Percentiles rank a stretch among this genome's conserved stretches.
phyloP scores from a whole-genome alignment of 2,113 vertebrate genomes.

The Haplotaxodon microlepis region DNA sequence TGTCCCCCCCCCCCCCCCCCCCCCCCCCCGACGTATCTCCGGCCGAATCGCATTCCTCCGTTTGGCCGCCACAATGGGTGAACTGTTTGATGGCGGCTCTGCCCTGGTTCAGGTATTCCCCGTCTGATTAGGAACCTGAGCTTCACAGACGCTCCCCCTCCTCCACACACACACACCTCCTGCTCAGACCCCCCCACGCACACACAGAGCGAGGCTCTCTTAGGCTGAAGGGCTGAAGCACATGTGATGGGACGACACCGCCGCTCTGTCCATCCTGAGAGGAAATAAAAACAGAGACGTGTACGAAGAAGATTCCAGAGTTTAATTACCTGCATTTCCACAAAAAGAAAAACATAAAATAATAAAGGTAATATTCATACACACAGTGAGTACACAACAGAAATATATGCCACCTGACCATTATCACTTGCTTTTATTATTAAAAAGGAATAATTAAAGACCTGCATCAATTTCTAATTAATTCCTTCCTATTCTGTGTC shows the following conservation, averaged over 20 bases:
- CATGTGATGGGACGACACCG: background rate
- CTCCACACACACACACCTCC: background rate
- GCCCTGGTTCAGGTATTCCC: slow-evolving; percentile 67
- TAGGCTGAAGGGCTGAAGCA: background rate
- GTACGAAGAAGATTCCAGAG: background rate
- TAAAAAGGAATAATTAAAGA: background rate
- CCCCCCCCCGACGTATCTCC: slow-evolving; percentile 43
- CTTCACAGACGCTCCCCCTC: background rate
- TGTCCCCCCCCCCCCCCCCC: background rate
- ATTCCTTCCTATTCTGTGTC: background rate
- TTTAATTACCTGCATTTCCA: background rate
- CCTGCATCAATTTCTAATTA: background rate
- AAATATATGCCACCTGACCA: background rate
- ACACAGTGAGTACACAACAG: background rate
- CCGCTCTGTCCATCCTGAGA: background rate
- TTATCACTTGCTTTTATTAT: background rate
- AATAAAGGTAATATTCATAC: background rate
- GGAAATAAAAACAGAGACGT: background rate
- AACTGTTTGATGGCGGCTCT: slow-evolving; percentile 66
- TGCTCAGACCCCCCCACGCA: background rate
- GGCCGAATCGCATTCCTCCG: slow-evolving; percentile 67
- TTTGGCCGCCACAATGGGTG: slow-evolving; percentile 60
- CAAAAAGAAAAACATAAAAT: background rate
- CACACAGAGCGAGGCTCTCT: background rate
- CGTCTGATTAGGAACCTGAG: slow-evolving; percentile 62